phyloP scores from a whole-genome alignment of 2,888 invertebrate species.

The Drosophila mercatorum region DNA sequence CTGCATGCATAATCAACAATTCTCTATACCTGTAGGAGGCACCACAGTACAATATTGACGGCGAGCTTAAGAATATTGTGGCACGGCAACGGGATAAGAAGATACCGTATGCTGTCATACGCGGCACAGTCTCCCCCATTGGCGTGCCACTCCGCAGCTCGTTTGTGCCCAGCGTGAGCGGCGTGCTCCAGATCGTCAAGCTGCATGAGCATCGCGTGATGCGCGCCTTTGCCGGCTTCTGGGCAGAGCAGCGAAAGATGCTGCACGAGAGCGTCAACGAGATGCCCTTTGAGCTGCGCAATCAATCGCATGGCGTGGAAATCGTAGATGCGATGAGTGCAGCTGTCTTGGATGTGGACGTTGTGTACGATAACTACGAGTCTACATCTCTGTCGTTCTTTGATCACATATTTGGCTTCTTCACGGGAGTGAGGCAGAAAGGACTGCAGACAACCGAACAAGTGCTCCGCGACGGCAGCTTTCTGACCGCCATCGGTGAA shows the following conservation, averaged over 20 bases:
- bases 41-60: slow-evolving; percentile 89
- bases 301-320: slow-evolving; percentile 88
- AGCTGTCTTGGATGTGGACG: slow-evolving; percentile 90
- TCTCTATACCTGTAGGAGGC: slow-evolving; percentile 86
- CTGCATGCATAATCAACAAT: slow-evolving; percentile 27
- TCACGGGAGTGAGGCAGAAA: slow-evolving; percentile 92
- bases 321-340: slow-evolving; percentile 91
- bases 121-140: slow-evolving; percentile 91
- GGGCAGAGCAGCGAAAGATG: slow-evolving; percentile 92
- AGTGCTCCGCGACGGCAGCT: slow-evolving; percentile 92
- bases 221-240: slow-evolving; percentile 93
- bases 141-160: slow-evolving; percentile 91
- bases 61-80: slow-evolving; percentile 87
- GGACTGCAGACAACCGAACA: slow-evolving; percentile 95
- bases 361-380: slow-evolving; percentile 92
- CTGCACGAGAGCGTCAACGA: slow-evolving; percentile 92
- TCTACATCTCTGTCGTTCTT: slow-evolving; percentile 90
- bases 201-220: slow-evolving; percentile 92
- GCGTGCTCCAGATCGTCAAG: slow-evolving; percentile 92
- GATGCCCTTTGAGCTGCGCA: slow-evolving; percentile 91
- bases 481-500: slow-evolving; percentile 92
- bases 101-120: slow-evolving; percentile 90
- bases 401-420: slow-evolving; percentile 93
- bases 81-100: slow-evolving; percentile 87
- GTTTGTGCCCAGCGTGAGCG: slow-evolving; percentile 89